Conservation (phyloP, 2,113 vertebrate species). For the Dasyprocta punctata region DNA sequence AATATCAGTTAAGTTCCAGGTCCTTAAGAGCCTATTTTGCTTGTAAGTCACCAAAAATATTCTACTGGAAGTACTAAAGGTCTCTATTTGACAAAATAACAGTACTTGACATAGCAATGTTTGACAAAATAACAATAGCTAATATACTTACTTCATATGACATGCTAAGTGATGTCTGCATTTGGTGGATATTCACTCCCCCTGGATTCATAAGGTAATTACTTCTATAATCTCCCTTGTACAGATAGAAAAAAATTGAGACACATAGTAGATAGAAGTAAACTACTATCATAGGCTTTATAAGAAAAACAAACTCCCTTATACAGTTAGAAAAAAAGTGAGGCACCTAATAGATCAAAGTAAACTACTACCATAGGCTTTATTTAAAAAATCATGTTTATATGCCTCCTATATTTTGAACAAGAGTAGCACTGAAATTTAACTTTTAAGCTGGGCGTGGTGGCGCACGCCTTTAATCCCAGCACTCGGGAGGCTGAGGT, state of each 20-base stretch:
- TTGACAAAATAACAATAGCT: slow-evolving; percentile 23
- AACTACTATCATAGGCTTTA: not conserved
- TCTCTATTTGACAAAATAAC: not conserved
- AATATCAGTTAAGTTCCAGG: not conserved
- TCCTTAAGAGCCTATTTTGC: not conserved
- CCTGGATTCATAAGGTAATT: not conserved
- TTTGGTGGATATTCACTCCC: not conserved
- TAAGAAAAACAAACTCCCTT: not conserved
- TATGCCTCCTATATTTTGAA: not conserved
- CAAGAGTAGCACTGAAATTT: not conserved
- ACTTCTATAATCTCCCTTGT: not conserved
- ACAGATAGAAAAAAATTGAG: not conserved
- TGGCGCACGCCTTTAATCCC: too few species aligned
- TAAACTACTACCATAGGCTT: not conserved
- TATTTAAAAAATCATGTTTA: not conserved
- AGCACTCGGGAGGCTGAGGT: too few species aligned
- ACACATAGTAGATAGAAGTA: not conserved
- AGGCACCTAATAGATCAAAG: not conserved
- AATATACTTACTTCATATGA: not conserved
- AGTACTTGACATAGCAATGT: not conserved
- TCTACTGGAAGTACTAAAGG: not conserved
- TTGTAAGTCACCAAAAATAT: not conserved
- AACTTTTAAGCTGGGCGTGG: too few species aligned
- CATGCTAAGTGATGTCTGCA: not conserved
- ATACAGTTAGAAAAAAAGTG: not conserved